These are phyloP conservation scores for Eunapius fragilis DNA, from an alignment of 37 sponge, comb jelly and placozoan species.

Conservation along the genomic window DNA sequence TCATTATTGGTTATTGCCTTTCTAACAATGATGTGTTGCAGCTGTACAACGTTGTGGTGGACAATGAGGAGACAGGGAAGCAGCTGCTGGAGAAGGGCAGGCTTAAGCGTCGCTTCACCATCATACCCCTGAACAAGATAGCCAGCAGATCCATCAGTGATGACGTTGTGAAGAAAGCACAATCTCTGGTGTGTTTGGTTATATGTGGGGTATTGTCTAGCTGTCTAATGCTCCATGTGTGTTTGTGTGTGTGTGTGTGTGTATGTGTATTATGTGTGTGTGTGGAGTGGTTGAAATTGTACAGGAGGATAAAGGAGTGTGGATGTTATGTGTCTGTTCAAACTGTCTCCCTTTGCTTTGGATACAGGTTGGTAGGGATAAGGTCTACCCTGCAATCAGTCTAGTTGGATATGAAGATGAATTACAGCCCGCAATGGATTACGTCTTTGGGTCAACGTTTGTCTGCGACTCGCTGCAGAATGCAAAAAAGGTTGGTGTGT, in stretches of 20 bases:
- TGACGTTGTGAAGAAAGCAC: slow-evolving; percentile 66
- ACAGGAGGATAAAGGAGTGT: not conserved
- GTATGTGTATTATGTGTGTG: slow-evolving; percentile 9
- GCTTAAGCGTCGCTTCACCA: slow-evolving; percentile 81
- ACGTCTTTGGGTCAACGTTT: slow-evolving; percentile 88
- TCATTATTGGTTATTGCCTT: too few species aligned
- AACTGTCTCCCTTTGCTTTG: not conserved
- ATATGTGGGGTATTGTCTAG: slow-evolving; percentile 4
- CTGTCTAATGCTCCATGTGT: slow-evolving; percentile 4
- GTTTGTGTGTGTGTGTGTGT: slow-evolving; percentile 11
- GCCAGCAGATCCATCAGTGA: slow-evolving; percentile 49
- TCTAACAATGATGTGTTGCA: slow-evolving; percentile 11
- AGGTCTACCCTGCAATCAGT: slow-evolving; percentile 75
- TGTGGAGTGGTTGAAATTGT: not conserved
- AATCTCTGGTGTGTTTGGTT: slow-evolving; percentile 75
- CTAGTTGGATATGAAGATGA: slow-evolving; percentile 84
- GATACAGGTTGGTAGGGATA: slow-evolving; percentile 69
- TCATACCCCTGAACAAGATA: slow-evolving; percentile 98
- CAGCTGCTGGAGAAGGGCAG: slow-evolving; percentile 85
- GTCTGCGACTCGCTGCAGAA: slow-evolving; percentile 83
- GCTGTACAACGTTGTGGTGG: slow-evolving; percentile 95
- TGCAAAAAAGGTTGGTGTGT: slow-evolving; percentile 77
- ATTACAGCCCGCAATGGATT: slow-evolving; percentile 90
- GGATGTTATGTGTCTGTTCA: slow-evolving; percentile 10
- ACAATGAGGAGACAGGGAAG: slow-evolving; percentile 92